These are phyloP conservation scores for Argyra leucocephala DNA, from an alignment of 2,888 invertebrate genomes.

Conservation along the genomic window DNA sequence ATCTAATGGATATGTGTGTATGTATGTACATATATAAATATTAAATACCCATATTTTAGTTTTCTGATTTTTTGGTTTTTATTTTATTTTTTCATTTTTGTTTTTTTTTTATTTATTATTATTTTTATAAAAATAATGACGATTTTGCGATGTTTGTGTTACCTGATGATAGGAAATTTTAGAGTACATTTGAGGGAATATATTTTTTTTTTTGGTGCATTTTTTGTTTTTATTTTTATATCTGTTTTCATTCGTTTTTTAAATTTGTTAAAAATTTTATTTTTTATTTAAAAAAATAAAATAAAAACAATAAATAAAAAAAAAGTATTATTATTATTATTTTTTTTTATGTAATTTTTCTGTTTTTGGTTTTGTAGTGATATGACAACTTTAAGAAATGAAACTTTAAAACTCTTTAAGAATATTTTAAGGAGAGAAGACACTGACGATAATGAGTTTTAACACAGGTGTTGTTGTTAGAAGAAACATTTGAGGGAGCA, in stretches of 20 bases:
- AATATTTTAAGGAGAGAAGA: too few relatives aligned
- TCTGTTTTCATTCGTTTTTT: background rate
- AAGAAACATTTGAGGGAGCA: too few relatives aligned
- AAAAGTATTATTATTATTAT: too few relatives aligned
- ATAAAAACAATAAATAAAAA: too few relatives aligned
- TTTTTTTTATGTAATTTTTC: too few relatives aligned
- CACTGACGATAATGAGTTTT: too few relatives aligned
- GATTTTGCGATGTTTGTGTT: constrained; percentile 6
- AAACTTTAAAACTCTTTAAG: background rate
- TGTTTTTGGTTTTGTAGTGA: background rate
- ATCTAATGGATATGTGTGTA: background rate
- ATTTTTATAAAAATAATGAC: constrained; percentile 6
- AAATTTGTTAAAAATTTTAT: background rate
- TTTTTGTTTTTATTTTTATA: background rate
- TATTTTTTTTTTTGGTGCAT: background rate
- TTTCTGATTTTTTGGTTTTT: background rate
- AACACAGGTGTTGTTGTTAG: too few relatives aligned
- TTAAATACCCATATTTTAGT: background rate
- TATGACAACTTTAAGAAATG: constrained; percentile 1
- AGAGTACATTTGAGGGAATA: constrained; percentile 6
- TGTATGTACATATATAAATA: background rate
- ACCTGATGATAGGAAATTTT: constrained; percentile 6
- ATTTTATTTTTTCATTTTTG: background rate
- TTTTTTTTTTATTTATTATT: constrained; percentile 5
- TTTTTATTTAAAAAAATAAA: background rate